Evolutionary conservation across 1,140 invertebrate genomes (phyloP).

Genomic region (Meloidogyne exigua): DNA sequence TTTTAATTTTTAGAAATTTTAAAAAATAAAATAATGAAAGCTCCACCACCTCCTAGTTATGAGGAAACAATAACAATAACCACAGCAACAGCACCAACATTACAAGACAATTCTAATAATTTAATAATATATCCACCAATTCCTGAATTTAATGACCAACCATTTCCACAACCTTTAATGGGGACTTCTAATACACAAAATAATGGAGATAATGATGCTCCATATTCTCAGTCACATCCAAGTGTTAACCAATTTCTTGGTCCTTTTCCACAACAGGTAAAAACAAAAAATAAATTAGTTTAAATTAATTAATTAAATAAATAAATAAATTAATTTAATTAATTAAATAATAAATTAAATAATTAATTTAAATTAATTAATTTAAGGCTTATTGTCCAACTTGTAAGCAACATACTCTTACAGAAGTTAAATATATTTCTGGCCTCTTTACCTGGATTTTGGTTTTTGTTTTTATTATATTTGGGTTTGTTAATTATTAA

Average conservation of each 20-base stretch:
- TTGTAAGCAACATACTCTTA: neutral
- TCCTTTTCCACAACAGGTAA: neutral
- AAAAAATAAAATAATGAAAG: too few species aligned
- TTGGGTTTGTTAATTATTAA: neutral
- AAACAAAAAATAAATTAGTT: too few species aligned
- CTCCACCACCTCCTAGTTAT: neutral
- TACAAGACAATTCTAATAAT: neutral
- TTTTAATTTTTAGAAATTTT: too few species aligned
- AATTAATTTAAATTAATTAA: too few species aligned
- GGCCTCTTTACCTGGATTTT: neutral
- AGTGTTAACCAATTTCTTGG: neutral
- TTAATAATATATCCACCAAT: neutral
- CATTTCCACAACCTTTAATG: neutral
- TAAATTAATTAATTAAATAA: too few species aligned
- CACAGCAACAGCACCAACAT: neutral
- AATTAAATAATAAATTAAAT: too few species aligned
- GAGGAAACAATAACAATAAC: neutral
- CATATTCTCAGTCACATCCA: neutral
- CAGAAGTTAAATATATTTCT: neutral
- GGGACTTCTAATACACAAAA: neutral
- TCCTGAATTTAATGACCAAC: neutral
- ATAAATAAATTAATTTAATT: too few species aligned
- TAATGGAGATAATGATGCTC: neutral
- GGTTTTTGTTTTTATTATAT: neutral
- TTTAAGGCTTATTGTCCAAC: neutral